Conservation (phyloP, 2,888 invertebrate genomes). For the Scrobipalpa atriplicella region DNA sequence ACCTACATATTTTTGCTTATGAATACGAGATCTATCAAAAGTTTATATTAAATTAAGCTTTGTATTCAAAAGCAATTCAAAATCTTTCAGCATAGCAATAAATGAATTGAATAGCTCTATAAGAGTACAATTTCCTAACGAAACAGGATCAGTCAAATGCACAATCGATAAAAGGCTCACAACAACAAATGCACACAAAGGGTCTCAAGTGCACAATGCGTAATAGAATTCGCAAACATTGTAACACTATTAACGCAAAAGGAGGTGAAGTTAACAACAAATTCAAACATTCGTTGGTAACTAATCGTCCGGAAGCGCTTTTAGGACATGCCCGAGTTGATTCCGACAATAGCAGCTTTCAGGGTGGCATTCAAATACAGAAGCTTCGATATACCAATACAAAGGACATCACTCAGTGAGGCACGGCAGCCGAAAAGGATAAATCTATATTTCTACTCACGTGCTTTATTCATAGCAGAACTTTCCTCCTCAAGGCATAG, state of each 20-base stretch:
- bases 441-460: conserved; percentile 61
- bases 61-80: conserved; percentile 20
- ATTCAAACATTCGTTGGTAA: conserved; percentile 75
- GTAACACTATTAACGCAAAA: conserved; percentile 80
- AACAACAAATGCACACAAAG: conserved; percentile 63
- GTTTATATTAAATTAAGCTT: not conserved
- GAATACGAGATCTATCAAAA: not conserved
- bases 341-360: conserved; percentile 63
- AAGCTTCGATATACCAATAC: conserved; percentile 44
- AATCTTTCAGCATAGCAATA: conserved; percentile 30
- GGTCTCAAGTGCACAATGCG: conserved; percentile 70
- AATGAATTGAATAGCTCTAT: conserved; percentile 33
- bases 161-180: conserved; percentile 66
- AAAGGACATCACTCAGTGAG: conserved; percentile 42
- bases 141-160: conserved; percentile 68
- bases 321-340: conserved; percentile 73
- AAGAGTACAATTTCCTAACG: conserved; percentile 39
- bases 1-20: conserved; percentile 8
- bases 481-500: conserved; percentile 66
- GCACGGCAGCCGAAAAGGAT: conserved; percentile 40
- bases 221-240: conserved; percentile 82
- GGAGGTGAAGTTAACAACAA: conserved; percentile 81
- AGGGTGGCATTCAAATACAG: conserved; percentile 64
- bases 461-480: conserved; percentile 76
- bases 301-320: conserved; percentile 78